phyloP scores from a whole-genome alignment of 2,888 invertebrate species.

The Volucella bombylans region DNA sequence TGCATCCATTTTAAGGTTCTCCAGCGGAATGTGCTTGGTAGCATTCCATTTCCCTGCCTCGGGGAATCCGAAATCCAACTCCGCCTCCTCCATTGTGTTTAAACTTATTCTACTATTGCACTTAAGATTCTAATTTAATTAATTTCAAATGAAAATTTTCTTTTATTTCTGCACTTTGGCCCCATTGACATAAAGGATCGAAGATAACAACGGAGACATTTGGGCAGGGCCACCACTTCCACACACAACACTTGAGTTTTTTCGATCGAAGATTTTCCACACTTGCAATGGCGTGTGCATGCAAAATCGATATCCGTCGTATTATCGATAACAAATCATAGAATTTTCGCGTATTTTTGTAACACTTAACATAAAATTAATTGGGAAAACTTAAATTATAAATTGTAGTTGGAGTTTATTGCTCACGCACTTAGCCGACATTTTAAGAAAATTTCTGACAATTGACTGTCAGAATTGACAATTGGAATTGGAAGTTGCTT shows the following conservation, averaged over 20 bases:
- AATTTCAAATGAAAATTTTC: slow-evolving; percentile 8
- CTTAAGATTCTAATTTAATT: slow-evolving; percentile 17
- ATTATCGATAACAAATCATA: not conserved
- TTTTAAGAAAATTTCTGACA: slow-evolving; percentile 70
- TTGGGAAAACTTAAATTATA: slow-evolving; percentile 23
- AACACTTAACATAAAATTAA: slow-evolving; percentile 19
- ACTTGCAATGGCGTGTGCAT: not conserved
- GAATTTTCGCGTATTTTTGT: slow-evolving; percentile 26
- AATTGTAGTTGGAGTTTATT: slow-evolving; percentile 37
- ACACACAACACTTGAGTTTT: slow-evolving; percentile 33
- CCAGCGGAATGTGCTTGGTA: slow-evolving; percentile 85
- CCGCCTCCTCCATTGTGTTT: slow-evolving; percentile 76
- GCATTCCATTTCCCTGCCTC: slow-evolving; percentile 85
- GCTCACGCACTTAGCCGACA: slow-evolving; percentile 58
- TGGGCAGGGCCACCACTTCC: slow-evolving; percentile 62
- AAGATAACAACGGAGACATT: slow-evolving; percentile 38
- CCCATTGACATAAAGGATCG: slow-evolving; percentile 50
- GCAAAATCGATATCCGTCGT: not conserved
- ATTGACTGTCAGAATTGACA: slow-evolving; percentile 53
- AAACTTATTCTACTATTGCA: slow-evolving; percentile 15
- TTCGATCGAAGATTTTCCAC: not conserved
- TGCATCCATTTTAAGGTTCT: slow-evolving; percentile 90
- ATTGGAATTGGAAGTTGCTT: not conserved
- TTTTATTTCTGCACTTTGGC: slow-evolving; percentile 21
- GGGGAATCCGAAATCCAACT: slow-evolving; percentile 79